phyloP scores from a whole-genome alignment of 2,113 vertebrate genomes.

The Redunca redunca region DNA sequence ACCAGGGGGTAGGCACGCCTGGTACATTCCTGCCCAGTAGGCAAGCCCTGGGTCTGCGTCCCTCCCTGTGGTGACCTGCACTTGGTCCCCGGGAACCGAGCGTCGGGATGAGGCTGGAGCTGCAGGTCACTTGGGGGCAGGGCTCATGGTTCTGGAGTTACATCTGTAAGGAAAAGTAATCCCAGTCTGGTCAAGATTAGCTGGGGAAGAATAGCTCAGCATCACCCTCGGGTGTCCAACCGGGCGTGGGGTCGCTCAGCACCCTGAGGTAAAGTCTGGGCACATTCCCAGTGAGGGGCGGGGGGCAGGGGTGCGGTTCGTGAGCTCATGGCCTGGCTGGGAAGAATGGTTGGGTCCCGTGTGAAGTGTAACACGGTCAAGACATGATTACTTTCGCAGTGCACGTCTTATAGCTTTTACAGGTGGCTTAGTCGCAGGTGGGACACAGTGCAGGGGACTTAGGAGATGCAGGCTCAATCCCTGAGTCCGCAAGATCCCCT shows the following conservation, averaged over 20 bases:
- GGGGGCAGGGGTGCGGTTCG: not conserved
- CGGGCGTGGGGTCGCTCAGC: not conserved
- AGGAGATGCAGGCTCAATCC: not conserved
- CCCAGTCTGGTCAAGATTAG: not conserved
- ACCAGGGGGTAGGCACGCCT: rapidly evolving
- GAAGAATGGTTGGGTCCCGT: conserved; percentile 24
- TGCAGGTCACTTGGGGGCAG: not conserved
- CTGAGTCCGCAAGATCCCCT: not conserved
- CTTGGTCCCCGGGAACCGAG: not conserved
- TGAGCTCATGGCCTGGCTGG: not conserved
- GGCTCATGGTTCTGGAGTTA: not conserved
- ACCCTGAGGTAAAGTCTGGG: not conserved
- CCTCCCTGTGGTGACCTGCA: rapidly evolving
- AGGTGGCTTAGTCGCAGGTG: conserved; percentile 2
- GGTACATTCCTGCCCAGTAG: rapidly evolving
- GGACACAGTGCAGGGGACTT: not conserved
- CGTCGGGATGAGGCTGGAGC: not conserved
- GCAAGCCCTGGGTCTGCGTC: rapidly evolving
- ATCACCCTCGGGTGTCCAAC: not conserved
- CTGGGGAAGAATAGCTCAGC: not conserved
- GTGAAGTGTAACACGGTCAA: conserved; percentile 18
- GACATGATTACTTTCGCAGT: conserved; percentile 3
- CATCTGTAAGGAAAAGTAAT: not conserved
- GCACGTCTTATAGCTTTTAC: not conserved
- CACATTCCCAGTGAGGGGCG: not conserved